phyloP scores from a whole-genome alignment of 2,113 vertebrate genomes.

The Semicossyphus pulcher region DNA sequence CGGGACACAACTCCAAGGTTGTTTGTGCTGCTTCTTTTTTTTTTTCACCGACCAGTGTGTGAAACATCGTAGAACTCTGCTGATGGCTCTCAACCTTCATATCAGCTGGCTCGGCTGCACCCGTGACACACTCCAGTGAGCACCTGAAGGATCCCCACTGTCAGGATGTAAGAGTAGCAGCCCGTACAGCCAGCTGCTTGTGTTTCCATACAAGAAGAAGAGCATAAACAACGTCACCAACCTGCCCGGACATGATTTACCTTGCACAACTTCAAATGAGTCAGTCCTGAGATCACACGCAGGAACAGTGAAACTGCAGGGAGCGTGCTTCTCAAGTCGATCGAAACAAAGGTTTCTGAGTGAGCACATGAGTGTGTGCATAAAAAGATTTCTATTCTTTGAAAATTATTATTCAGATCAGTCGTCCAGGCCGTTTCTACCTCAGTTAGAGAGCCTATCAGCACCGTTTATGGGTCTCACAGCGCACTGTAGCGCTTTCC shows the following conservation, averaged over 20 bases:
- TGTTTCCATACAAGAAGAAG: constrained; percentile 45
- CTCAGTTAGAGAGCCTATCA: constrained; percentile 24
- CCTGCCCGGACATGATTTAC: constrained; percentile 71
- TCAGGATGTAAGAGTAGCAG: constrained; percentile 36
- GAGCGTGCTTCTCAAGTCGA: constrained; percentile 61
- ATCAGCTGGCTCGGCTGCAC: constrained; percentile 53
- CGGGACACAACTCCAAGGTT: constrained; percentile 76
- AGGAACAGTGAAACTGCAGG: constrained; percentile 26
- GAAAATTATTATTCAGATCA: constrained; percentile 37
- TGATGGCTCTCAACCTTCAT: constrained; percentile 73
- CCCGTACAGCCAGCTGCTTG: constrained; percentile 58
- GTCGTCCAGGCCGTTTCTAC: constrained; percentile 20
- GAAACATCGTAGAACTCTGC: constrained; percentile 51
- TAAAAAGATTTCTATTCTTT: constrained; percentile 3
- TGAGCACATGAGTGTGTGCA: background rate
- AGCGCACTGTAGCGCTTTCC: constrained; percentile 12
- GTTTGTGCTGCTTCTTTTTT: constrained; percentile 48
- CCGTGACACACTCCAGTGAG: constrained; percentile 55
- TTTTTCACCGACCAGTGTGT: constrained; percentile 26
- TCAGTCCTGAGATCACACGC: constrained; percentile 46
- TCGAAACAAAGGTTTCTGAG: constrained; percentile 28
- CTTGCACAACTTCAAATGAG: constrained; percentile 63
- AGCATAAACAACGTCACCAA: constrained; percentile 33
- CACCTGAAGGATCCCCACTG: constrained; percentile 72
- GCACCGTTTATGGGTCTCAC: constrained; percentile 27